Evolutionary conservation across 1,140 invertebrate genomes (phyloP), one percentile per base, ranked within the genome.

Genomic region (Neodiprion virginianus): DNA sequence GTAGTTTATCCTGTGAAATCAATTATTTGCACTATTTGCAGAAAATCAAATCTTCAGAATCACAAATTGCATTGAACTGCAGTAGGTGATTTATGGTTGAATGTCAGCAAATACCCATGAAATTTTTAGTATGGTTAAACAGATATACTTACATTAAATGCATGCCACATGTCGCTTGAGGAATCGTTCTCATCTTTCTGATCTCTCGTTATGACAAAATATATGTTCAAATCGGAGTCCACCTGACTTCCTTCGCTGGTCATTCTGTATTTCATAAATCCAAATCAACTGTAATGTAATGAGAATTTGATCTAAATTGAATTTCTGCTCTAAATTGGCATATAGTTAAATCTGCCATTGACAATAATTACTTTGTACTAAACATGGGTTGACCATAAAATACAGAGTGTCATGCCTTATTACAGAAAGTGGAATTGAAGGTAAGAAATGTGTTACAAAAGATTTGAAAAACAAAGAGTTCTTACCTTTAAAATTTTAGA

Each of bases 131-230:
- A 48, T 48, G 66, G 50, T 73, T 69, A 69, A 10, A 61, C 10
- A 21, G 5, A 70, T 61, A 69, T 74, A 86, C 81, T 75, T 75
- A 88, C 88, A 74, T 88, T 84, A 75, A 80, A 89, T 14, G 88
- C 84, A 74, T 86, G 80, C 80, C 84, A 84, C 88, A 89, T 90
- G 61, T 88, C 80, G 61, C 87, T 82, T 14, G 79, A 79, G 72
- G 86, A 88, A 76, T 87, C 82, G 76, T 83, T 67, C 72, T 86
- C 82, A 73, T 80, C 81, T 12, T 81, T 66, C 67, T 74, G 82
- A 69, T 86, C 78, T 4, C 74, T 77, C 7, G 82, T 78, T 7
- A 89, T 65, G 7, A 90, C 79, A 80, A 89, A 89, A 70, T 85
- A 80, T 28, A 88, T 76, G 61, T 86, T 86, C 48, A 87, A 23